These are phyloP conservation scores for Carassius gibelio DNA, from an alignment of 2,113 vertebrate species.

Conservation along the genomic window DNA sequence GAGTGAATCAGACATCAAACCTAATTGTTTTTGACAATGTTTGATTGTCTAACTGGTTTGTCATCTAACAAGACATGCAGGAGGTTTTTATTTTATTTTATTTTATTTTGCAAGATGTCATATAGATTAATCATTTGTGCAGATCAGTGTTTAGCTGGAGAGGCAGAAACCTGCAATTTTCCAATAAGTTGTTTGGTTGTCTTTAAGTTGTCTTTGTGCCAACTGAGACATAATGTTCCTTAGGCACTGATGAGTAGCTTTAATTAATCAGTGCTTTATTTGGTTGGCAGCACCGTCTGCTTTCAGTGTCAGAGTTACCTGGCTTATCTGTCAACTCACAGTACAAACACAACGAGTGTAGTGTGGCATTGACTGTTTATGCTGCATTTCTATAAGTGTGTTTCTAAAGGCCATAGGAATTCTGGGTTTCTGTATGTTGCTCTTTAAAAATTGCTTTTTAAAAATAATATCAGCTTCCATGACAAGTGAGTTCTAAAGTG, in stretches of 20 bases:
- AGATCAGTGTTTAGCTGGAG: constrained; percentile 1
- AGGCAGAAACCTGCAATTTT: constrained; percentile 34
- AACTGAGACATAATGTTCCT: constrained; percentile 41
- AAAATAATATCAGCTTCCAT: not conserved
- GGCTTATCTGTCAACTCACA: constrained; percentile 3
- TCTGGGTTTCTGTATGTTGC: not conserved
- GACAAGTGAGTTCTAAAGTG: not conserved
- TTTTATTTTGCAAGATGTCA: not conserved
- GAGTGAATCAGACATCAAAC: constrained; percentile 3
- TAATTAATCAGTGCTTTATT: constrained; percentile 38
- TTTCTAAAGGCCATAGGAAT: not conserved
- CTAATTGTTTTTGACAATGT: constrained; percentile 24
- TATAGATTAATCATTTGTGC: constrained; percentile 20
- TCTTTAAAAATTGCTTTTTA: not conserved
- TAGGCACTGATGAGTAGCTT: constrained; percentile 33
- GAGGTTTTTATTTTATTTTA: not conserved
- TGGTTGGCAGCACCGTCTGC: constrained; percentile 27
- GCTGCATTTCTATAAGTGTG: not conserved
- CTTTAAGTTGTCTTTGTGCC: constrained; percentile 13
- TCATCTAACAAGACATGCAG: constrained; percentile 20
- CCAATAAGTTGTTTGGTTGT: constrained; percentile 21
- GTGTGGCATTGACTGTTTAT: not conserved
- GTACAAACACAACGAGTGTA: not conserved
- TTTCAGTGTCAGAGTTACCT: constrained; percentile 36
- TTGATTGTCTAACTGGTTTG: constrained; percentile 14